Evolutionary conservation across 2,113 vertebrate species (phyloP), one percentile per base, ranked within the genome.

Genomic region (Platycercus adscitus): DNA sequence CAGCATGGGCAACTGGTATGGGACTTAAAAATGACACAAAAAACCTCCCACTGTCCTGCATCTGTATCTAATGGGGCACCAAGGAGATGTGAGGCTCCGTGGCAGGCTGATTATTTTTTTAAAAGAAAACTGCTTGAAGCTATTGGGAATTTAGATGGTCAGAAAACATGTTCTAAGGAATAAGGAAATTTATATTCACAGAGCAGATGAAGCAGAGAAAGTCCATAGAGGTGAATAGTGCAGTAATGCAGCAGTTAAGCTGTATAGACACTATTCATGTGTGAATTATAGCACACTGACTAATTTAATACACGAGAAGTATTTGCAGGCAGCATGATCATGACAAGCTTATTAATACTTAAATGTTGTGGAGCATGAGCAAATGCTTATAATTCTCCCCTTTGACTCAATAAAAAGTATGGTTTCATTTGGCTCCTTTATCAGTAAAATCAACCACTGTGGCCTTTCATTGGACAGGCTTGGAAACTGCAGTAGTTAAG

Each of bases 301-400:
- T 58, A 68, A n/a, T 70, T 73, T 73, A 65, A 71, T 58, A 85
- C 37, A 28, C 13, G 37, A 17, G 16, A 39, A 35, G 10, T 91
- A 92, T 95, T 95, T 96, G 64, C 73, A 76, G 55, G 65, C 43
- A 95, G 72, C 25, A 49, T 50, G 33, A 33, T 49, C 17, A 81
- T 81, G 46, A 65, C 24, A 77, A 83, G 55, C 60, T 88, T 91
- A 95, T 97, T 96, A 91, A 71, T 77, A 91, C 46, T 81, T 81
- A 71, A 83, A 92, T 63, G 11, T 13, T 73, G 71, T 8, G 8
- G 88, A 95, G 56, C 24, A 80, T 76, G 89, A 94, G 78, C n/a
- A 95, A 88, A 52, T 91, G 79, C 8, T 93, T 81, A 86, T 31
- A 70, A 28, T 56, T 46, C 17, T 52, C 49, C 25, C 55, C 69